Base-by-base conservation (phyloP, 2,888 invertebrate genomes). In the Drosophila meridiana region DNA sequence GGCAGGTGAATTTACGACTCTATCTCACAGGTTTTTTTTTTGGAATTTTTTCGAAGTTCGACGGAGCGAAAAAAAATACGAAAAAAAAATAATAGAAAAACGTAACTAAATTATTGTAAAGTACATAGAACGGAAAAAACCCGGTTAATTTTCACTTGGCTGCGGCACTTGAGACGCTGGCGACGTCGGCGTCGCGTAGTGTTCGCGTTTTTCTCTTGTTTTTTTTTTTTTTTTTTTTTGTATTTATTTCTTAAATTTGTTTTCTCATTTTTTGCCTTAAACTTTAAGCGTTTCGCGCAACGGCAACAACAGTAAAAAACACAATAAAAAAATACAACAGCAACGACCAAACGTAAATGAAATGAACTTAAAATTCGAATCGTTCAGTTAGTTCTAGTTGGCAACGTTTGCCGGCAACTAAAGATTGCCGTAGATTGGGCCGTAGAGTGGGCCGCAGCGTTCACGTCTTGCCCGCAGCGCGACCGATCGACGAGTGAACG, bases 401-500 rank as follows among this genome's bases (percentile, higher is more conserved):
- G 11, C 11, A 59, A 56, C 55, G 58, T 28, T 69, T 38, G 13
- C 56, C 64, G 65, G 53, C 36, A 58, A 32, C 34, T 4, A 26
- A 9, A 64, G 28, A 8, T 30, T 26, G 52, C 45, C 20, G 20
- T 20, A 20, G 20, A 20, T 20, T 20, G 20, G 52, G 3, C 6
- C 9, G 55, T 11, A 20, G 20, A 20, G 20, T 55, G 45, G 13
- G 38, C 59, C 50, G 8, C 40, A 60, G 56, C 40, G 58, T 43
- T 50, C 43, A 79, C 82, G 87, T 82, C 87, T 79, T 77, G 74
- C 76, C 85, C 85, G 79, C 70, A 78, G 73, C 85, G 78, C 90
- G 76, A 88, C 81, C 82, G 90, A 90, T 90, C 84, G 78, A 80
- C 87, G 91, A 90, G 76, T 90, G 91, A 91, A 84, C 87, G 78